Base-by-base conservation (phyloP, 2,797 vertebrate genomes). In the Macropus fuliginosus region DNA sequence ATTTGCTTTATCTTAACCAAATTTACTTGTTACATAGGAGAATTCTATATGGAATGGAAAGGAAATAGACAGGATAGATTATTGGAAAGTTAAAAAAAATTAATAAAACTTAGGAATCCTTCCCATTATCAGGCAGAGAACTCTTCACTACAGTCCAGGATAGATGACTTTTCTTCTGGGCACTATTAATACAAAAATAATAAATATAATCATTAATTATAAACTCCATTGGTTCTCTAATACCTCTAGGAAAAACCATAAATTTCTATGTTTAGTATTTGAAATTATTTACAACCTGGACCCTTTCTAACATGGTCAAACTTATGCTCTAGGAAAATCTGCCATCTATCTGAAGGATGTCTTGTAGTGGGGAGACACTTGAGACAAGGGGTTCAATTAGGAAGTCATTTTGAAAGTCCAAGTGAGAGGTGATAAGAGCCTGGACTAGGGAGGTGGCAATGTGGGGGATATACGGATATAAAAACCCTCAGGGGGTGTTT, bases 71-170 rank as follows among this genome's bases (percentile, higher is more conserved):
- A 90, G 21, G 90, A 66, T n/a, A 5, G 34, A 66, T 66, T n/a
- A 66, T n/a, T 66, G 34, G 14, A 16, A 29, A 55, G 8, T 94
- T 91, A 93, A 31, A 87, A 31, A 87, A 50, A 97, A 27, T 90
- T 90, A 92, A 66, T 66, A n/a, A n/a, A 66, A 66, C 24, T n/a
- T 18, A 95, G 96, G 96, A 95, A 56, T 93, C 29, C 93, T 92
- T 94, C 55, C 34, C 96, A 91, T 87, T 95, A 66, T 92, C 27
- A 66, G 55, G 94, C 93, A 96, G 54, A 54, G 46, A 91, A 66
- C 94, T 4, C 66, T 52, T 56, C 90, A 91, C 9, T 55, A 91
- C 29, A 18, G 93, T 54, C 12, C 34, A 92, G 93, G 94, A 46
- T 94, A 92, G 90, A 87, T 55, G 57, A 95, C 81, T 66, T 8